Evolutionary conservation across 2,797 vertebrate species (phyloP), one percentile per base, ranked within the genome.

Genomic region (Gymnodraco acuticeps): DNA sequence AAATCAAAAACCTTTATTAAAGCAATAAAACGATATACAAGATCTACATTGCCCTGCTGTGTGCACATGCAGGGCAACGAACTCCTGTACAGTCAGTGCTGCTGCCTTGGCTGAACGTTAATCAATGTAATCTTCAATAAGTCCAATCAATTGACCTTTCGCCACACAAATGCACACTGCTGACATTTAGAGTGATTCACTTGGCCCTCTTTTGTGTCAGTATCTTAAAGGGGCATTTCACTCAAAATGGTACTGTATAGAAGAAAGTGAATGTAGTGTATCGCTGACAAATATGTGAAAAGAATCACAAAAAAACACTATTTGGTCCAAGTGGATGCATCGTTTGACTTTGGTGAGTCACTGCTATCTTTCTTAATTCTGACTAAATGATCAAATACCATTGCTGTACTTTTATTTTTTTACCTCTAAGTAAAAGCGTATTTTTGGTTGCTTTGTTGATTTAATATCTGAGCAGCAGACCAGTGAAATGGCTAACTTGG

Each of bases 131-230:
- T 87, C 71, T 83, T 84, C 63, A 87, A 71, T 75, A 55, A 84
- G 45, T 81, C 68, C 59, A 77, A 89, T 90, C 88, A 89, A 76
- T 78, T 87, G 75, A 88, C 80, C 82, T 87, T 89, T 89, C 20
- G 15, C 64, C 65, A 66, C 50, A 77, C 68, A 86, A 77, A 84
- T 80, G 76, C 73, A 80, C 74, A 69, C 41, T 68, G 77, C 70
- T 83, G 82, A 85, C 83, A 87, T 88, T 90, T 78, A 73, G 47
- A 77, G 23, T 73, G 68, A 87, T 58, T 58, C 52, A 6, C 80
- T 83, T 70, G 65, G 82, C 67, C 61, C 70, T 78, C 70, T 47
- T 84, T 73, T 73, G 64, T 72, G 45, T 79, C 53, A 20, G 23
- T 63, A 72, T 66, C 51, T 73, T 73, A 69, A 65, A 80, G 65